These are phyloP conservation scores for Aleadryas rufinucha DNA, from an alignment of 2,113 vertebrate species.

Conservation along the genomic window DNA sequence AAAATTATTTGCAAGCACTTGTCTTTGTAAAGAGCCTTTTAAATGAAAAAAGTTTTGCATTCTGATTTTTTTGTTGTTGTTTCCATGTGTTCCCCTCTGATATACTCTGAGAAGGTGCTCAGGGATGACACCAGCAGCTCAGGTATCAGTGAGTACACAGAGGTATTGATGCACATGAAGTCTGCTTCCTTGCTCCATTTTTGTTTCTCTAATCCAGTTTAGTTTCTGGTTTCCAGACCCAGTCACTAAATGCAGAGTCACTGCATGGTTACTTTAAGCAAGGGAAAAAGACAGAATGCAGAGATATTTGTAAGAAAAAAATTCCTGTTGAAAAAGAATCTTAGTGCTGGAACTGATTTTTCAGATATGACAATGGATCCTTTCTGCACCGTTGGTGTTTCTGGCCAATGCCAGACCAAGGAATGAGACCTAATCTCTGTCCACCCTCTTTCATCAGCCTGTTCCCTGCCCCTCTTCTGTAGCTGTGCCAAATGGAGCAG, in stretches of 20 bases:
- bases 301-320: neutral
- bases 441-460: neutral
- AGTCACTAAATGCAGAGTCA: neutral
- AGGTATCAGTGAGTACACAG: neutral
- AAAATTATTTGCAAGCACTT: conserved; percentile 36
- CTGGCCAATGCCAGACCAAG: neutral
- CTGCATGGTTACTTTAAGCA: neutral
- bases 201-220: neutral
- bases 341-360: neutral
- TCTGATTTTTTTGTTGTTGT: neutral
- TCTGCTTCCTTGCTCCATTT: neutral
- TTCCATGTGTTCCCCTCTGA: neutral
- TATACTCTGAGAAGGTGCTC: neutral
- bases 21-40: neutral
- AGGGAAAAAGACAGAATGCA: neutral
- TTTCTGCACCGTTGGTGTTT: neutral
- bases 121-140: neutral
- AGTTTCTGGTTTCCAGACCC: neutral
- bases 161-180: neutral
- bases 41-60: neutral
- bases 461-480: neutral
- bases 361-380: neutral
- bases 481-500: neutral
- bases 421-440: neutral
- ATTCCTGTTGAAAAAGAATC: neutral